Base-by-base conservation (phyloP, 2,113 vertebrate genomes). In the Xyliphius kryptos region DNA sequence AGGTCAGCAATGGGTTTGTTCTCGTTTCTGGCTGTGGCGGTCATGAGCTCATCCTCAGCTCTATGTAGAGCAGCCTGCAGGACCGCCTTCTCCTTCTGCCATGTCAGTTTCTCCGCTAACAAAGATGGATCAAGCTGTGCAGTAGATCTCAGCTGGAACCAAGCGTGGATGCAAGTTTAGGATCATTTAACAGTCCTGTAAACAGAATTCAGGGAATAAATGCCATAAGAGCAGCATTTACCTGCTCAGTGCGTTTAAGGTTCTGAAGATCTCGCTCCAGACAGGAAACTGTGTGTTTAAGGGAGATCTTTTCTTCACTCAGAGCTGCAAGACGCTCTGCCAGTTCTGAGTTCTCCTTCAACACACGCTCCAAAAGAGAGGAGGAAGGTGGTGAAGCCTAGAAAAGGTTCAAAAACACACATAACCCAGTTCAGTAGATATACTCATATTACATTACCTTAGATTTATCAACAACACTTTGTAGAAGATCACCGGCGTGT, bases 271-370 rank as follows among this genome's bases (percentile, higher is more conserved):
- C 78, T 61, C 74, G 79, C 74, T 89, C 83, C 15, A 89, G 69
- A 72, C 66, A 66, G 52, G 80, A 41, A 12, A 89, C 22, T 0
- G 76, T 83, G 21, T 76, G 81, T 75, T 82, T 82, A 19, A 89
- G 78, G 9, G 82, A 71, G 1, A 80, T 72, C 44, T 80, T 87
- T 69, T 92, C 89, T 36, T 77, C 83, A 5, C 79, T 83, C 8
- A 84, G 69, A 0, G 73, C 69, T 10, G 74, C 73, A 16, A 92
- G 56, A 0, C 77, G 81, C 22, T 77, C 76, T 0, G 78, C 76
- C 19, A 93, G 80, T 11, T 88, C 81, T 0, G 83, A 79, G 14
- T 91, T 92, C 74, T 91, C 89, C 66, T 72, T 85, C 60, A 88
- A 43, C 57, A 92, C 40, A 1, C 62, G 76, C 4, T 89, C 87